Evolutionary conservation across 2,797 vertebrate species (phyloP).

Genomic region (Periparus ater): DNA sequence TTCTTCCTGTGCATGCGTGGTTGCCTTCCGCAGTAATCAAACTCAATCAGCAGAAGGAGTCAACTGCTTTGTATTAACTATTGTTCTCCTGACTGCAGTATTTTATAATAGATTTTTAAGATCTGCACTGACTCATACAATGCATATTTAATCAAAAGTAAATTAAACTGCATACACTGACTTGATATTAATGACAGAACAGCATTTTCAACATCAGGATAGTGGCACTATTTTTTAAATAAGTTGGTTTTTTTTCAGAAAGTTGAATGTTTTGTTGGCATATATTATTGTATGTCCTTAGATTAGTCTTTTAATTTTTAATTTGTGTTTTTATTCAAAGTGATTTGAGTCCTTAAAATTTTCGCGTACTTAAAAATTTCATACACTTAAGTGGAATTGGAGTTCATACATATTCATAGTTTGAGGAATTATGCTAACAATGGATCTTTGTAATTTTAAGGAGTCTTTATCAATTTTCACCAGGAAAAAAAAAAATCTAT

Average conservation of each 20-base stretch:
- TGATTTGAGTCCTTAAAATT: background rate
- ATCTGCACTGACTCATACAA: background rate
- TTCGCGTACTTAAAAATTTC: background rate
- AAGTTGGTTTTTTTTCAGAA: background rate
- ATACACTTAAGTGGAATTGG: background rate
- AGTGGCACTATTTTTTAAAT: background rate
- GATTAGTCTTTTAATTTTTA: background rate
- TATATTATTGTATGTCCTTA: background rate
- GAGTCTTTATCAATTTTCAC: background rate
- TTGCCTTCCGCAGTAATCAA: background rate
- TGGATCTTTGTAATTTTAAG: background rate
- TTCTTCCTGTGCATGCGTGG: background rate
- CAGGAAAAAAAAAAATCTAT: background rate
- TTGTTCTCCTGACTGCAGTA: background rate
- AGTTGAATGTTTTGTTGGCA: background rate
- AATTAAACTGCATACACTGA: background rate
- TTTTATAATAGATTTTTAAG: conserved; percentile 31
- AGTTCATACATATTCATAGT: background rate
- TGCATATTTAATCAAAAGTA: conserved; percentile 6
- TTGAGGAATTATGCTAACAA: background rate
- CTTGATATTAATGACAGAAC: background rate
- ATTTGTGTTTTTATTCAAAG: background rate
- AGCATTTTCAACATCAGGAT: background rate
- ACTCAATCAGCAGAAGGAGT: conserved; percentile 6
- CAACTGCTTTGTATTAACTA: conserved; percentile 7